Percentiles rank a stretch among this genome's conserved stretches.
Conservation (phyloP, 2,797 vertebrate genomes). For the Carapus acus region DNA sequence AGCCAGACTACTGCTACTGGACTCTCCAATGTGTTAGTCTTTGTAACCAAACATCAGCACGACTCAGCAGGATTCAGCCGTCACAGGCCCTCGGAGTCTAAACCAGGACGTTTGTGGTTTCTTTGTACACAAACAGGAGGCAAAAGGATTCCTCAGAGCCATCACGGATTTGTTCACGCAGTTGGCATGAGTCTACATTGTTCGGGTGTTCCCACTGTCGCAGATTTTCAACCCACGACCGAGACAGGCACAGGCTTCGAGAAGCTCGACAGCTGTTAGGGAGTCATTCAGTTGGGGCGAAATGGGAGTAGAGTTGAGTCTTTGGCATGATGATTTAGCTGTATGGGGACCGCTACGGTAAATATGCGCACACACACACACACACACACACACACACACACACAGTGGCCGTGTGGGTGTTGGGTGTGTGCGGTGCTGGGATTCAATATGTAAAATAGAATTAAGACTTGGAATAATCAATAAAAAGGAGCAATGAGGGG, state of each 20-base stretch:
- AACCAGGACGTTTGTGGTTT: conserved; percentile 38
- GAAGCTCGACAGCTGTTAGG: conserved; percentile 57
- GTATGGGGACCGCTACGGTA: conserved; percentile 63
- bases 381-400: conserved; percentile 52
- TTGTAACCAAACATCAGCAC: conserved; percentile 38
- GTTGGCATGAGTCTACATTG: conserved; percentile 7
- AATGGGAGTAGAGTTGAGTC: conserved; percentile 62
- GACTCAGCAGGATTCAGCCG: conserved; percentile 18
- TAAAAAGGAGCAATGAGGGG: conserved; percentile 26
- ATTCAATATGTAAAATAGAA: conserved; percentile 33
- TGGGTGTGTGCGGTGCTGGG: conserved; percentile 30
- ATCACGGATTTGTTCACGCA: conserved; percentile 20
- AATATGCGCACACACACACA: conserved; percentile 51
- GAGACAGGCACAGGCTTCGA: conserved; percentile 67
- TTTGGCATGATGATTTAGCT: conserved; percentile 96
- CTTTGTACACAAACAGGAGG: conserved; percentile 41
- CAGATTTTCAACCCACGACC: conserved; percentile 29
- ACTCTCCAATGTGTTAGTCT: conserved; percentile 67
- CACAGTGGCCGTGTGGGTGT: conserved; percentile 43
- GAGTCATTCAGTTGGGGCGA: conserved; percentile 34
- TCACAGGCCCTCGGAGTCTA: conserved; percentile 35
- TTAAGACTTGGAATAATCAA: conserved; percentile 28
- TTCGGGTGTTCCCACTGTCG: conserved; percentile 22
- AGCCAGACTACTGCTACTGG: conserved; percentile 56
- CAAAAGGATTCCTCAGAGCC: conserved; percentile 36